Evolutionary conservation across 2,888 invertebrate species (phyloP).

Genomic region (Drosophila macrospina): DNA sequence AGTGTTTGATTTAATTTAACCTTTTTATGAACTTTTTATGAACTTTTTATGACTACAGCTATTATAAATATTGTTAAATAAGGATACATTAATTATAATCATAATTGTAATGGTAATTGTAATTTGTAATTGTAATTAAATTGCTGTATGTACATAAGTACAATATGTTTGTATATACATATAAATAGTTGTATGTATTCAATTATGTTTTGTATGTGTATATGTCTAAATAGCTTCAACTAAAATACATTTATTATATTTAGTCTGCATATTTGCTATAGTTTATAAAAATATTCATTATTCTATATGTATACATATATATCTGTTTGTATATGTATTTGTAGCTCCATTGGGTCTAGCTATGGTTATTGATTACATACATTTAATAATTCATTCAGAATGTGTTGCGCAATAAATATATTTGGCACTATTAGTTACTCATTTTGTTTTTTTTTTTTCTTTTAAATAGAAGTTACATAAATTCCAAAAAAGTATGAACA

Average conservation of each 20-base stretch:
- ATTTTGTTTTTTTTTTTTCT: slow-evolving; percentile 14
- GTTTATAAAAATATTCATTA: slow-evolving; percentile 72
- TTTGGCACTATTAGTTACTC: slow-evolving; percentile 78
- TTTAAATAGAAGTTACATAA: slow-evolving; percentile 31
- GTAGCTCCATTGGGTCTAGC: slow-evolving; percentile 45
- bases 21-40: slow-evolving; percentile 20
- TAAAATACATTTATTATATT: slow-evolving; percentile 52
- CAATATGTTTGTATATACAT: slow-evolving; percentile 27
- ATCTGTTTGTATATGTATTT: slow-evolving; percentile 35
- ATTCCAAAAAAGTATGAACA: slow-evolving; percentile 54
- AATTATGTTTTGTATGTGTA: slow-evolving; percentile 29
- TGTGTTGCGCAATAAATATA: slow-evolving; percentile 66
- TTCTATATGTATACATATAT: slow-evolving; percentile 39
- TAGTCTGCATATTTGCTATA: slow-evolving; percentile 58
- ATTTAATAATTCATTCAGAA: slow-evolving; percentile 56
- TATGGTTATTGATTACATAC: slow-evolving; percentile 40
- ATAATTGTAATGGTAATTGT: slow-evolving; percentile 35
- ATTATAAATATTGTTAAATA: slow-evolving; percentile 35
- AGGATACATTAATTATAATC: slow-evolving; percentile 32
- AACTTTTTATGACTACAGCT: slow-evolving; percentile 32
- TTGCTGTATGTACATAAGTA: slow-evolving; percentile 45
- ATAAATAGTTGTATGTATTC: slow-evolving; percentile 35
- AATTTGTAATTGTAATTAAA: slow-evolving; percentile 38
- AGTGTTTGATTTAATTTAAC: slow-evolving; percentile 44
- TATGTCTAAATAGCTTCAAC: slow-evolving; percentile 54